Evolutionary conservation across 2,888 invertebrate species (phyloP), one percentile per base, ranked within the genome.

Genomic region (Eucriotettix oculatus): DNA sequence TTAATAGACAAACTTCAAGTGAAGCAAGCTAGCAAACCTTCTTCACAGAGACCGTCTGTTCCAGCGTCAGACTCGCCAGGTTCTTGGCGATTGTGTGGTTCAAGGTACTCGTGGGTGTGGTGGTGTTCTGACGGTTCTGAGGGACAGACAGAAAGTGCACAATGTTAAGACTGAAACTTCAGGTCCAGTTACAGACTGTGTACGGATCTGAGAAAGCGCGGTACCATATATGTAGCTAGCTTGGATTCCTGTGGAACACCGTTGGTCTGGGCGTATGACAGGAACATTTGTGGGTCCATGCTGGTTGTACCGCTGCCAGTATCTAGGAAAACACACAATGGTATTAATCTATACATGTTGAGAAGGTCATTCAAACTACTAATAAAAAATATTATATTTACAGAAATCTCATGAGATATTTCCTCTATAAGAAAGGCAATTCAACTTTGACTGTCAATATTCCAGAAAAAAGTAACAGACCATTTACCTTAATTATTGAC

Each of bases 161-260:
- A 29, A 29, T 29, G 29, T 29, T 29, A 29, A 29, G 29, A 29
- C 3, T 5, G 2, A 29, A 29, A 29, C 29, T 7, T 29, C 7
- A 29, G 29, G 29, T 29, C 2, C 29, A 29, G 29, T 7, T 29
- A 29, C n/a, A 7, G 10, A 48, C 48, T 48, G 3, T 48, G 2
- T 2, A 12, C 9, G 14, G 48, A 2, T 48, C 1, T 48, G n/a
- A 48, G 3, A 48, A 48, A 2, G 9, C 48, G 9, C 48, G 9
- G 9, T 75, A 89, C 89, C 88, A 89, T 88, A 72, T 90, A 90
- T 63, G 87, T 88, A 62, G 86, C 87, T 71, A 90, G 77, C 75
- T 90, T 90, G 63, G 89, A 90, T 75, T 90, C 89, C 73, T 88
- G 84, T 56, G 89, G 89, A 68, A 89, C 80, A 69, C 86, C 87